phyloP scores from a whole-genome alignment of 2,888 invertebrate species.

The Callinectes sapidus region DNA sequence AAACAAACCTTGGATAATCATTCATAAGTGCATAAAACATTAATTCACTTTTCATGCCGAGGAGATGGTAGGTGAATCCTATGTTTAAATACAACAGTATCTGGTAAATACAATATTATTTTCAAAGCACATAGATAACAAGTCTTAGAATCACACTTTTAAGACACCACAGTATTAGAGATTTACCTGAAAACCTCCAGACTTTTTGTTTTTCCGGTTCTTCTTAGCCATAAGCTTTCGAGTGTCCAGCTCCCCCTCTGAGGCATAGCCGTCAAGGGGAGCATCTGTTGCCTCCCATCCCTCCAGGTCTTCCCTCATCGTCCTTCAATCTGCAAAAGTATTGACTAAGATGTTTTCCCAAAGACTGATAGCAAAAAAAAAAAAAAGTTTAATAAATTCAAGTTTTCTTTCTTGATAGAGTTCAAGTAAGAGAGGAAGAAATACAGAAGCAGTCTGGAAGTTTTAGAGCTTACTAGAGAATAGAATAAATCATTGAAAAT shows the following conservation, averaged over 20 bases:
- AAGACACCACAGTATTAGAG: neutral
- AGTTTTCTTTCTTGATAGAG: too few relatives aligned
- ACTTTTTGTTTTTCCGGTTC: constrained; percentile 81
- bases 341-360: neutral
- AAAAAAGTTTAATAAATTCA: too few relatives aligned
- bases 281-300: constrained; percentile 63
- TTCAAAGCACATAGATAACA: neutral
- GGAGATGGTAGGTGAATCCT: neutral
- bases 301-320: constrained; percentile 50
- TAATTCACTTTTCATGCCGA: neutral
- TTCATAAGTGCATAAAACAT: neutral
- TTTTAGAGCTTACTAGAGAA: too few relatives aligned
- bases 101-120: too few relatives aligned
- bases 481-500: too few relatives aligned
- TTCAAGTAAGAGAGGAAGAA: too few relatives aligned
- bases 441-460: too few relatives aligned
- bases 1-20: neutral
- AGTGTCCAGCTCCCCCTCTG: constrained; percentile 74
- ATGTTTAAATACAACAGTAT: neutral
- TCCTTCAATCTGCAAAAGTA: neutral
- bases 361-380: too few relatives aligned
- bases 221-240: constrained; percentile 74
- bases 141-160: neutral
- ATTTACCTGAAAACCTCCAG: constrained; percentile 85
- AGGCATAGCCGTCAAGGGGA: constrained; percentile 71